A percentile compares a stretch with the other conserved stretches of the same genome.
Conservation (phyloP, 2,113 vertebrate species). For the Rana temporaria region DNA sequence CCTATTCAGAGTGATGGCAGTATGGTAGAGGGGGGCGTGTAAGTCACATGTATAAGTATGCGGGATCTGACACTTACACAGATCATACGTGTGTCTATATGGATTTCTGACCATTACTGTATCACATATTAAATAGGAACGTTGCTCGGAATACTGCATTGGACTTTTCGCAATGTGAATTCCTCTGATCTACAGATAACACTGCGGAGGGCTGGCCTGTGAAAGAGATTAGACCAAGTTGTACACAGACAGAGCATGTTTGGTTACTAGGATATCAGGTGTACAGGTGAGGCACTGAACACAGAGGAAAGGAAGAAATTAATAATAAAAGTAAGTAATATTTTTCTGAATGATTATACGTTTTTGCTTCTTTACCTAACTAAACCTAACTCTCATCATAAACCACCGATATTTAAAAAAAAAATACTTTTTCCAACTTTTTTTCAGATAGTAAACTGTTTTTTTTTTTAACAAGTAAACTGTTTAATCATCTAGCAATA, state of each 20-base stretch:
- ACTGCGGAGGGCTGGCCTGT: not conserved
- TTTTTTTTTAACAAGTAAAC: too few relatives aligned
- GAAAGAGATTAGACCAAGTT: not conserved
- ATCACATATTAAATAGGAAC: not conserved
- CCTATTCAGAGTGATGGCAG: constrained; percentile 51
- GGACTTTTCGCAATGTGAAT: too few relatives aligned
- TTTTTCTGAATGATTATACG: not conserved
- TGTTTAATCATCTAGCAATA: too few relatives aligned
- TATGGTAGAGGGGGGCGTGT: constrained; percentile 26
- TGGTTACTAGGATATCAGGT: constrained; percentile 29
- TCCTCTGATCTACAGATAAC: not conserved
- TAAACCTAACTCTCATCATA: not conserved
- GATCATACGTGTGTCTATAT: not conserved
- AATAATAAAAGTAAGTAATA: not conserved
- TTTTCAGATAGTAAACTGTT: too few relatives aligned
- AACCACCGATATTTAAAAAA: too few relatives aligned
- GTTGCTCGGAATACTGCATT: not conserved
- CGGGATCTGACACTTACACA: not conserved
- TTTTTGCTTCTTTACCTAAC: not conserved
- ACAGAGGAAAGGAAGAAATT: too few relatives aligned
- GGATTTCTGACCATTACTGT: not conserved
- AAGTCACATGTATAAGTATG: constrained; percentile 50
- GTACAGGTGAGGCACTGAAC: not conserved
- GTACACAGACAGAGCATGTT: constrained; percentile 1
- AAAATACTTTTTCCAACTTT: too few relatives aligned